A percentile compares a stretch with the other conserved stretches of the same genome.
phyloP scores from a whole-genome alignment of 2,113 vertebrate species.

The Rhodinocichla rosea region DNA sequence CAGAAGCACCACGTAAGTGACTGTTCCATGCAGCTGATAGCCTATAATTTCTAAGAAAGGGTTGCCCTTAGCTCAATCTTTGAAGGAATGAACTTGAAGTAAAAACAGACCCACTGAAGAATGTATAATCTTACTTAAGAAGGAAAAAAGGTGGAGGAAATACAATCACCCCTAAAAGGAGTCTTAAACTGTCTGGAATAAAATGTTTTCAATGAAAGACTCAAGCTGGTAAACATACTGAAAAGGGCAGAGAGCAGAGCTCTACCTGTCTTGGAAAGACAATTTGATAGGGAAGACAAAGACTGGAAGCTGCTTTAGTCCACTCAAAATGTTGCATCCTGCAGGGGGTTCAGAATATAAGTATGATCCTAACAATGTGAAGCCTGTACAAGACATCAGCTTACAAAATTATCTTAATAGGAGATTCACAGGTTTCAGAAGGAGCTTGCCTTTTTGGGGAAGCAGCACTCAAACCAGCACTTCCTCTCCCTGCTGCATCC shows the following conservation, averaged over 20 bases:
- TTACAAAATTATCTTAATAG: not conserved
- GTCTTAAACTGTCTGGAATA: not conserved
- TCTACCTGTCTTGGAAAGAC: not conserved
- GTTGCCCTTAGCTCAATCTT: not conserved
- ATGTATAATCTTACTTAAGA: not conserved
- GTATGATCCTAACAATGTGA: not conserved
- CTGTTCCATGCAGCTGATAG: slow-evolving; percentile 8
- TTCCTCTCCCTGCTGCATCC: not conserved
- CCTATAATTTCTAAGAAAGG: slow-evolving; percentile 2
- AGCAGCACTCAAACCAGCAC: not conserved
- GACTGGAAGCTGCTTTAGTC: not conserved
- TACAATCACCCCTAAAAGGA: not conserved
- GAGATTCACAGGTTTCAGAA: not conserved
- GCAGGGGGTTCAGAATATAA: not conserved
- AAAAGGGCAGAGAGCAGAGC: not conserved
- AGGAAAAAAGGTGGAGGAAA: not conserved
- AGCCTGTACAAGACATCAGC: not conserved
- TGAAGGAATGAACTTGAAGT: not conserved
- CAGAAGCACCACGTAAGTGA: not conserved
- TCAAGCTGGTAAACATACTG: not conserved
- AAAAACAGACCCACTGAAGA: not conserved
- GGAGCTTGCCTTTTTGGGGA: not conserved
- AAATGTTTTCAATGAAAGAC: not conserved
- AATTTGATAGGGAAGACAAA: not conserved
- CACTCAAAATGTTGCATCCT: not conserved